These are phyloP conservation scores for Heliconius nattereri DNA, from an alignment of 1,140 invertebrate species.

Conservation along the genomic window DNA sequence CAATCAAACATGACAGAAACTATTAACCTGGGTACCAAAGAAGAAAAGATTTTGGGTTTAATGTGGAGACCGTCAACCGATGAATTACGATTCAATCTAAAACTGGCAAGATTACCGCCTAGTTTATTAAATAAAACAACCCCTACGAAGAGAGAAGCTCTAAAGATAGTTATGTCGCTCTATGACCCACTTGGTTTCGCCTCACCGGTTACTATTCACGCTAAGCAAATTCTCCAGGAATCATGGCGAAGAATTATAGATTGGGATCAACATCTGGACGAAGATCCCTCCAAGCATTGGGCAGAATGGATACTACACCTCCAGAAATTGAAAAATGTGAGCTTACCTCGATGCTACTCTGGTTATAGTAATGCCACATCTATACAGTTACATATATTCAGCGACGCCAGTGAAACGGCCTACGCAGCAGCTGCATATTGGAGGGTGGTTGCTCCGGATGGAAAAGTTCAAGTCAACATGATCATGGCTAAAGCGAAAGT, in stretches of 20 bases:
- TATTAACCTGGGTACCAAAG: neutral
- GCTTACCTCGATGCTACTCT: slow-evolving; percentile 16
- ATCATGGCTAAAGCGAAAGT: slow-evolving; percentile 28
- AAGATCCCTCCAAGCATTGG: slow-evolving; percentile 17
- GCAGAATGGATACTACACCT: slow-evolving; percentile 18
- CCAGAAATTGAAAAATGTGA: neutral
- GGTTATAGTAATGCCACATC: neutral
- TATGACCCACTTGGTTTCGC: slow-evolving; percentile 46
- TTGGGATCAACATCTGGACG: slow-evolving; percentile 13
- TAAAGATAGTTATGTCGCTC: slow-evolving; percentile 44
- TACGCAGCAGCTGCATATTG: slow-evolving; percentile 17
- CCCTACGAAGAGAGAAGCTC: slow-evolving; percentile 43
- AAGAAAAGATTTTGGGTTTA: slow-evolving; percentile 24
- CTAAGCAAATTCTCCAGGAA: slow-evolving; percentile 48
- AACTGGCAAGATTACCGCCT: neutral
- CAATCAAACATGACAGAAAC: neutral
- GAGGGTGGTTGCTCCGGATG: slow-evolving; percentile 10
- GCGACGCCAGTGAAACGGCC: slow-evolving; percentile 37
- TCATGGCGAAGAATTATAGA: slow-evolving; percentile 45
- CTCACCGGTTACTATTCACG: slow-evolving; percentile 24
- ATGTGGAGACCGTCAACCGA: slow-evolving; percentile 22
- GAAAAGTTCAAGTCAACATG: slow-evolving; percentile 3
- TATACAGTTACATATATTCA: slow-evolving; percentile 37
- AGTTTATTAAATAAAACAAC: neutral
- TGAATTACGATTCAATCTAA: slow-evolving; percentile 25